Evolutionary conservation across 2,797 vertebrate genomes (phyloP).

Genomic region (Cyprinella venusta): DNA sequence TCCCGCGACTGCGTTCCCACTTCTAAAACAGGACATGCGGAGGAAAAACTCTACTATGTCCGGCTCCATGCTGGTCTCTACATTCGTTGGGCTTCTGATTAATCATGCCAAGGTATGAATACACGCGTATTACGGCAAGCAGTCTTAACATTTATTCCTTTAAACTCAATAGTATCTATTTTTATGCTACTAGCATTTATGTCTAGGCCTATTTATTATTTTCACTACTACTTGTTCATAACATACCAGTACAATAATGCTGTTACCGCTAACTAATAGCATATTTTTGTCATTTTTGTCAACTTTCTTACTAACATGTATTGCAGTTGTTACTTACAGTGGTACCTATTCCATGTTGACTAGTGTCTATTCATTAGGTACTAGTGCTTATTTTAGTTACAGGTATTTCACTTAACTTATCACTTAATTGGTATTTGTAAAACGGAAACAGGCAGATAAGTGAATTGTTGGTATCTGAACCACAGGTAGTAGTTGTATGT

Average conservation of each 20-base stretch:
- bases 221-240: background rate
- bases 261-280: background rate
- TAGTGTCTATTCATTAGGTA: background rate
- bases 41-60: conserved; percentile 81
- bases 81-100: conserved; percentile 90
- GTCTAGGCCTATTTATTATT: background rate
- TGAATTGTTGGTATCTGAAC: background rate
- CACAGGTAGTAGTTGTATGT: background rate
- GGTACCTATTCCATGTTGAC: background rate
- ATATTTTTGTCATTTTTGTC: no score
- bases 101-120: conserved; percentile 91
- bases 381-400: background rate
- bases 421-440: background rate
- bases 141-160: background rate
- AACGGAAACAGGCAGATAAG: background rate
- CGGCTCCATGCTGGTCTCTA: conserved; percentile 87
- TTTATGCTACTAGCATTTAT: background rate
- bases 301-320: background rate
- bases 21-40: conserved; percentile 82
- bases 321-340: background rate
- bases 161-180: background rate
- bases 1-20: conserved; percentile 79
- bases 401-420: background rate
- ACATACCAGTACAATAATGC: background rate
- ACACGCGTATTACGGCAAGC: background rate